These are phyloP conservation scores for Dicrostonyx torquatus DNA, from an alignment of 2,797 vertebrate genomes.

Conservation along the genomic window DNA sequence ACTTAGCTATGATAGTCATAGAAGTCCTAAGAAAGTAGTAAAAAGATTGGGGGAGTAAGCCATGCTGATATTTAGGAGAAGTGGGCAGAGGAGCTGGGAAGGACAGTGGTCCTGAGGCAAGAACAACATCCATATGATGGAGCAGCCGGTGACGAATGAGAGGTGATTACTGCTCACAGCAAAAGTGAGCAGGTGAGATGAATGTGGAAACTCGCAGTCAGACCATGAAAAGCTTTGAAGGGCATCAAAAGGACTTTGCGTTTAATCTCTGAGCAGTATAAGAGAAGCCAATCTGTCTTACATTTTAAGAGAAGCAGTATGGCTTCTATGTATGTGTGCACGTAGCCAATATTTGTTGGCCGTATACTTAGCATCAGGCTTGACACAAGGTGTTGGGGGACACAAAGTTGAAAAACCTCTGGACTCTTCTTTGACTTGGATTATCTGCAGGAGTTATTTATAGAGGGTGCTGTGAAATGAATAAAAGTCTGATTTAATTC, in stretches of 20 bases:
- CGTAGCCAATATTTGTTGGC: background rate
- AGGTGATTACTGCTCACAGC: background rate
- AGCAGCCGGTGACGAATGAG: background rate
- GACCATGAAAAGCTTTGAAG: background rate
- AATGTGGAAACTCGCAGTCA: background rate
- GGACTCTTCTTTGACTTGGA: background rate
- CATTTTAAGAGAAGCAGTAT: background rate
- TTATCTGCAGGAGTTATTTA: constrained; percentile 29
- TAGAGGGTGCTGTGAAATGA: constrained; percentile 26
- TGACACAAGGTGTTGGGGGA: background rate
- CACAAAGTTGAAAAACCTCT: background rate
- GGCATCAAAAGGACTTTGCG: background rate
- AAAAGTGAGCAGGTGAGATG: background rate
- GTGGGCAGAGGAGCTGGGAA: background rate
- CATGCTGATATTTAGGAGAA: background rate
- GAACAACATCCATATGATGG: background rate
- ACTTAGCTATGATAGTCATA: background rate
- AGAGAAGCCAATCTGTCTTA: background rate
- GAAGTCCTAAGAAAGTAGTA: background rate
- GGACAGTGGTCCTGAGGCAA: background rate
- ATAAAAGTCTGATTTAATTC: constrained; percentile 56
- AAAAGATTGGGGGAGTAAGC: background rate
- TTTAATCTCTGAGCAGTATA: background rate
- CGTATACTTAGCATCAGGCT: background rate
- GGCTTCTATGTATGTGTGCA: background rate